Conservation (phyloP, 2,797 vertebrate genomes). For the Oreonectes daqikongensis region DNA sequence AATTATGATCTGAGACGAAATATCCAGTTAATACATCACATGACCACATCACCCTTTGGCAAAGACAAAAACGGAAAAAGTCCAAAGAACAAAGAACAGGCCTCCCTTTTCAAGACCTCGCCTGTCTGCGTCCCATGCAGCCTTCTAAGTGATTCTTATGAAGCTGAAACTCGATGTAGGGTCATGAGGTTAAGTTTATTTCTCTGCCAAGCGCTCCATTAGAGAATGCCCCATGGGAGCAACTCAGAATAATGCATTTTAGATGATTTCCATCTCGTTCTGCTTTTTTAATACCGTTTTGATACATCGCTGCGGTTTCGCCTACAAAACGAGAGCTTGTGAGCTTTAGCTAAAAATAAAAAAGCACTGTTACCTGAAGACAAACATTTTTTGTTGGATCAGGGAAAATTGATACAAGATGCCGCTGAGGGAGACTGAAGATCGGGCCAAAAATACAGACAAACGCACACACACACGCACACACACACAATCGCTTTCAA, state of each 20-base stretch:
- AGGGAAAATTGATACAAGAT: slow-evolving; percentile 41
- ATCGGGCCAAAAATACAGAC: slow-evolving; percentile 9
- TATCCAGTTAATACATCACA: slow-evolving; percentile 27
- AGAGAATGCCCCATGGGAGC: slow-evolving; percentile 56
- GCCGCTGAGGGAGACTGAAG: slow-evolving; percentile 19
- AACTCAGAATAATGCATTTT: slow-evolving; percentile 54
- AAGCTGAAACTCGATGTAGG: slow-evolving; percentile 51
- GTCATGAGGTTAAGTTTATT: slow-evolving; percentile 62
- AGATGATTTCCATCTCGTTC: slow-evolving; percentile 52
- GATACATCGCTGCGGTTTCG: slow-evolving; percentile 41
- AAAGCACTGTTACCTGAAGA: slow-evolving; percentile 44
- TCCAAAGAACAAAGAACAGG: slow-evolving; percentile 33
- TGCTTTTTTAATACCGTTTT: slow-evolving; percentile 56
- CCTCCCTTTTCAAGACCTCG: slow-evolving; percentile 3
- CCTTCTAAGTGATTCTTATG: slow-evolving; percentile 48
- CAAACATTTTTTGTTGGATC: slow-evolving; percentile 40
- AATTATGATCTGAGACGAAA: background rate
- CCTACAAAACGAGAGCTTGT: slow-evolving; percentile 52
- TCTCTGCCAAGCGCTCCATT: slow-evolving; percentile 61
- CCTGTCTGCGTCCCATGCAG: slow-evolving; percentile 28
- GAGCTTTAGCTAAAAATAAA: slow-evolving; percentile 44
- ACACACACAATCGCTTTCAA: slow-evolving; percentile 4
- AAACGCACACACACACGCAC: slow-evolving; percentile 3
- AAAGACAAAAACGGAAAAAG: slow-evolving; percentile 21
- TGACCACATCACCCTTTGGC: slow-evolving; percentile 28